These are phyloP conservation scores for Busseola fusca DNA, from an alignment of 2,888 invertebrate species.

Conservation along the genomic window DNA sequence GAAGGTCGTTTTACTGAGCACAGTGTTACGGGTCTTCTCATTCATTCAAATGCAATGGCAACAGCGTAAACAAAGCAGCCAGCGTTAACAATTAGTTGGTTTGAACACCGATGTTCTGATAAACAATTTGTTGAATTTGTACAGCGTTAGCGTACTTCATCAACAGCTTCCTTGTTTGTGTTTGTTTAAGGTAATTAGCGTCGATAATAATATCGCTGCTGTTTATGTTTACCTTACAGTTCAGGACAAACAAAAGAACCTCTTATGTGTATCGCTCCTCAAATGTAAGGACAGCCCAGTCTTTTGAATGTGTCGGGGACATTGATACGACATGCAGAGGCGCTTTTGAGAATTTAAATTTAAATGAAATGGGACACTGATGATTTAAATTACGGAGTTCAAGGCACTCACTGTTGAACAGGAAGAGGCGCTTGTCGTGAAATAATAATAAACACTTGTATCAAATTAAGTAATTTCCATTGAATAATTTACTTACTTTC, in stretches of 20 bases:
- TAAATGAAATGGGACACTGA: constrained; percentile 26
- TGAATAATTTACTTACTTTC: constrained; percentile 49
- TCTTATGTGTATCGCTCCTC: constrained; percentile 3
- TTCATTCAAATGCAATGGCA: constrained; percentile 44
- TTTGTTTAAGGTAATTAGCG: constrained; percentile 46
- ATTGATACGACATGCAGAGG: constrained; percentile 28
- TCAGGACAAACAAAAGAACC: constrained; percentile 24
- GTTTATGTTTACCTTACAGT: constrained; percentile 35
- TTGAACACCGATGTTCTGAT: constrained; percentile 39
- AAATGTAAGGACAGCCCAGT: constrained; percentile 13
- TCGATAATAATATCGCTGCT: constrained; percentile 28
- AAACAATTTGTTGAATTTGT: constrained; percentile 50
- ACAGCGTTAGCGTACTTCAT: constrained; percentile 44
- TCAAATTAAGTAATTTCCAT: constrained; percentile 45
- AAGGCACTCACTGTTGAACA: constrained; percentile 3
- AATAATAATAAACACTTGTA: constrained; percentile 21
- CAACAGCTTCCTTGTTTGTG: constrained; percentile 53
- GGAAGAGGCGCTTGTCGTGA: constrained; percentile 12
- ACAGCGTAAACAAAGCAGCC: constrained; percentile 39
- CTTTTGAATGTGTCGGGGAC: constrained; percentile 24
- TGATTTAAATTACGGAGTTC: constrained; percentile 26
- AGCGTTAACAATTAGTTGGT: constrained; percentile 47
- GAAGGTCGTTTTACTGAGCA: constrained; percentile 29
- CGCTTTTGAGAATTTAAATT: constrained; percentile 42
- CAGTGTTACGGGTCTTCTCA: constrained; percentile 30